These are phyloP conservation scores for Xiphophorus hellerii DNA, from an alignment of 2,113 vertebrate species.

Conservation along the genomic window DNA sequence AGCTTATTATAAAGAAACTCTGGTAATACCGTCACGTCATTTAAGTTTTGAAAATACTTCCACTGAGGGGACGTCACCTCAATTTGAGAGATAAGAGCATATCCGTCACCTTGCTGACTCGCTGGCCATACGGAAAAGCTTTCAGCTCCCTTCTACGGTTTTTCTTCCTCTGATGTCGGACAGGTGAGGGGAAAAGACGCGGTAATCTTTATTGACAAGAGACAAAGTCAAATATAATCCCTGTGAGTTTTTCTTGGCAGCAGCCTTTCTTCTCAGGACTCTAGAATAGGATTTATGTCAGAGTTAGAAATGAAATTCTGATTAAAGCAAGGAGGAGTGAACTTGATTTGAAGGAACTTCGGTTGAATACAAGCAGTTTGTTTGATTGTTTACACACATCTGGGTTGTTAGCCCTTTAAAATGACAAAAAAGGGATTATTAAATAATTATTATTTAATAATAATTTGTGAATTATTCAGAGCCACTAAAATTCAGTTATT, in stretches of 20 bases:
- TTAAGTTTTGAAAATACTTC: conserved; percentile 33
- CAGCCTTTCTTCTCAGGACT: conserved; percentile 33
- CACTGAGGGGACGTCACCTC: conserved; percentile 19
- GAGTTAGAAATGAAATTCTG: conserved; percentile 47
- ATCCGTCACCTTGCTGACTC: conserved; percentile 36
- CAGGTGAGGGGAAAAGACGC: conserved; percentile 38
- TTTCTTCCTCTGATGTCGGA: conserved; percentile 34
- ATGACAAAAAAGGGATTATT: no score
- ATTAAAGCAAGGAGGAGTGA: conserved; percentile 13
- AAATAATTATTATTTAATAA: no score
- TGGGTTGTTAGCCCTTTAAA: not conserved
- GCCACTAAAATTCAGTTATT: no score
- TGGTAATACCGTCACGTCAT: conserved; percentile 27
- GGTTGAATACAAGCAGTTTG: not conserved
- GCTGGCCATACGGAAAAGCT: conserved; percentile 25
- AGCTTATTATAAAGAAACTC: conserved; percentile 12
- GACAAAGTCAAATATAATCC: conserved; percentile 55
- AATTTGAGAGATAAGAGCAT: conserved; percentile 29
- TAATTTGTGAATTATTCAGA: no score
- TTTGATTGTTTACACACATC: not conserved
- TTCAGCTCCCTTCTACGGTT: conserved; percentile 25
- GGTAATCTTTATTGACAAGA: conserved; percentile 65
- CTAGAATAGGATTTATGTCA: conserved; percentile 38
- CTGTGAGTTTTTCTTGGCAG: conserved; percentile 31
- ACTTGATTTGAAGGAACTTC: conserved; percentile 17